Base-by-base conservation (phyloP, 1,140 invertebrate genomes). In the Cydia pomonella region DNA sequence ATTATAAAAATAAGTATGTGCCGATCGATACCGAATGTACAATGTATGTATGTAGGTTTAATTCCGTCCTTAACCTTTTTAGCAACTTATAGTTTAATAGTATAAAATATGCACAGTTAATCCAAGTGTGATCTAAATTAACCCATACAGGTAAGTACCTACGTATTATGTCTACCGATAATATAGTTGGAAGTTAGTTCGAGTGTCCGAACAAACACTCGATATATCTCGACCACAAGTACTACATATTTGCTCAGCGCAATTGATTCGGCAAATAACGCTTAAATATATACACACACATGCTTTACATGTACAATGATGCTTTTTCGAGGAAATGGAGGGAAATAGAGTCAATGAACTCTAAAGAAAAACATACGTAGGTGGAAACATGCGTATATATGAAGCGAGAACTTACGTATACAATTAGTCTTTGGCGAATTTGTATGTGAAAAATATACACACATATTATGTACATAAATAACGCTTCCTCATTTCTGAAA, bases 221-320 rank as follows among this genome's bases (percentile, higher is more conserved):
- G 53, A 59, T 59, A 59, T 59, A 59, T 59, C 53, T 59, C 21
- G 53, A 23, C 53, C 53, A 59, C 18, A 59, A 59, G 53, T 59
- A 59, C 53, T 23, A 9, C 21, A 59, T 59, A 59, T 59, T 59
- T 59, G 10, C 53, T 59, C 53, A 59, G n/a, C 53, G 53, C 21
- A 59, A 59, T 59, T 59, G 53, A 59, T 23, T 23, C 53, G 53
- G 53, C 53, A 59, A 59, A 59, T 59, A 59, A n/a, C 21, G 53
- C 18, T 59, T 23, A 23, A 23, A 59, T n/a, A 59, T 59, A 59
- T 59, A 59, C 12, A 23, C 53, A 59, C 21, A 59, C n/a, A 59
- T 23, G 53, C 21, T 59, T 59, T 59, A 59, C 53, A 59, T 59
- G 21, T 59, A 59, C 53, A 18, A 16, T 18, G 53, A 59, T 59